Evolutionary conservation across 2,113 vertebrate genomes (phyloP).

Genomic region (Tympanuchus pallidicinctus): DNA sequence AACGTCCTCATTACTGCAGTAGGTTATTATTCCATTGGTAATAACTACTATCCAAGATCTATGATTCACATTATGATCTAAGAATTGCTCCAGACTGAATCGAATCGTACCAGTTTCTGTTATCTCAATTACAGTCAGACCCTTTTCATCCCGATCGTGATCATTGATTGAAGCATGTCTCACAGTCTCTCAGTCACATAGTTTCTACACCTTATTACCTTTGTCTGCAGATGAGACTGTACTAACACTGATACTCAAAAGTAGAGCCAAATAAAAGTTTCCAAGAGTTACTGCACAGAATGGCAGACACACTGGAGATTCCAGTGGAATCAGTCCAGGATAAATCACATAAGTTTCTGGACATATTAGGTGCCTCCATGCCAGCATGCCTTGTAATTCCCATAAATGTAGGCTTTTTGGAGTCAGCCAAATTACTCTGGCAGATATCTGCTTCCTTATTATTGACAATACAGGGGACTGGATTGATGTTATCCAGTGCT

Average conservation of each 20-base stretch:
- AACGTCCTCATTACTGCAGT: neutral
- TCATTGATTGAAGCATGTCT: neutral
- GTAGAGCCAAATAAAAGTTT: neutral
- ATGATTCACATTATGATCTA: neutral
- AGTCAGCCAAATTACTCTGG: conserved; percentile 45
- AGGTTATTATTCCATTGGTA: neutral
- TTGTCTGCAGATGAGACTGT: neutral
- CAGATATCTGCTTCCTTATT: neutral
- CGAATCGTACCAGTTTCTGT: neutral
- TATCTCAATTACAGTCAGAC: neutral
- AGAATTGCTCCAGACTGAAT: neutral
- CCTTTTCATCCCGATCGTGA: neutral
- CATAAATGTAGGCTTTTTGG: neutral
- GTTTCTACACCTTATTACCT: neutral
- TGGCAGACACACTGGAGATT: conserved; percentile 1
- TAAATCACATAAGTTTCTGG: conserved; percentile 27
- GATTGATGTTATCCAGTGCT: conserved; percentile 17
- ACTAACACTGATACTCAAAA: neutral
- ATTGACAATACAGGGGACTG: neutral
- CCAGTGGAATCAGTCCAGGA: conserved; percentile 18
- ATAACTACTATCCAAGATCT: neutral
- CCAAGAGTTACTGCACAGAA: neutral
- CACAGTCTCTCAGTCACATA: neutral
- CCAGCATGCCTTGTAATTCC: conserved; percentile 21
- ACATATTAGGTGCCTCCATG: neutral